A percentile compares a stretch with the other conserved stretches of the same genome.
These are phyloP conservation scores for Euwallacea similis DNA, from an alignment of 1,140 invertebrate species.

Conservation along the genomic window DNA sequence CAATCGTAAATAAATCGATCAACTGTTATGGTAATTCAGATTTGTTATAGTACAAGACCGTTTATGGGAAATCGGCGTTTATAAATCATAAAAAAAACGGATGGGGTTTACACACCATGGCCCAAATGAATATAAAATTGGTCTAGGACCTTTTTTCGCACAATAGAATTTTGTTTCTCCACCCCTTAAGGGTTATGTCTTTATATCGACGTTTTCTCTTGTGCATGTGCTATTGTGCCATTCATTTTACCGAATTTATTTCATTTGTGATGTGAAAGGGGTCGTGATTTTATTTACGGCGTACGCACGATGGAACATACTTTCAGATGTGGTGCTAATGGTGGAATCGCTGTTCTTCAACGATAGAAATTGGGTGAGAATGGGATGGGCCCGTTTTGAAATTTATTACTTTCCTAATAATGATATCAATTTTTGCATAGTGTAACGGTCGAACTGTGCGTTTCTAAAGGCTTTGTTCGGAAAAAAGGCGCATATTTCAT, in stretches of 20 bases:
- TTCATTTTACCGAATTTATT: conserved; percentile 25
- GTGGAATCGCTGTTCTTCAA: conserved; percentile 28
- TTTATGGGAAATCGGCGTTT: conserved; percentile 44
- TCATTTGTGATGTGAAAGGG: conserved; percentile 21
- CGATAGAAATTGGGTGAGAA: conserved; percentile 29
- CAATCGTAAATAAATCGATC: conserved; percentile 47
- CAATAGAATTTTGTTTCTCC: conserved; percentile 36
- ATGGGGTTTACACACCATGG: conserved; percentile 37
- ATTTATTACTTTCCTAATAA: conserved; percentile 27
- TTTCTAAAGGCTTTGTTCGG: too few relatives aligned
- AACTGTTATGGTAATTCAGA: conserved; percentile 46
- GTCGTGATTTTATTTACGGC: conserved; percentile 21
- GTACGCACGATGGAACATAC: conserved; percentile 9
- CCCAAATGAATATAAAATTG: conserved; percentile 46
- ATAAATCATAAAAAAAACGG: conserved; percentile 42
- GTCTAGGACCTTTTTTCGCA: conserved; percentile 37
- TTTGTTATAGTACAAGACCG: conserved; percentile 45
- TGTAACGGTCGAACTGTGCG: conserved; percentile 24
- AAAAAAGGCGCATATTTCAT: too few relatives aligned
- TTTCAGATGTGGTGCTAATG: conserved; percentile 42
- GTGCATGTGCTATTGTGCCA: conserved; percentile 39
- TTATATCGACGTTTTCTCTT: conserved; percentile 38
- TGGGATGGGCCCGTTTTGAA: conserved; percentile 31
- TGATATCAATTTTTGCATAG: conserved; percentile 9
- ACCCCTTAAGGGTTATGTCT: conserved; percentile 43